Evolutionary conservation across 2,888 invertebrate species (phyloP).

Genomic region (Nephrocerus scutellatus): DNA sequence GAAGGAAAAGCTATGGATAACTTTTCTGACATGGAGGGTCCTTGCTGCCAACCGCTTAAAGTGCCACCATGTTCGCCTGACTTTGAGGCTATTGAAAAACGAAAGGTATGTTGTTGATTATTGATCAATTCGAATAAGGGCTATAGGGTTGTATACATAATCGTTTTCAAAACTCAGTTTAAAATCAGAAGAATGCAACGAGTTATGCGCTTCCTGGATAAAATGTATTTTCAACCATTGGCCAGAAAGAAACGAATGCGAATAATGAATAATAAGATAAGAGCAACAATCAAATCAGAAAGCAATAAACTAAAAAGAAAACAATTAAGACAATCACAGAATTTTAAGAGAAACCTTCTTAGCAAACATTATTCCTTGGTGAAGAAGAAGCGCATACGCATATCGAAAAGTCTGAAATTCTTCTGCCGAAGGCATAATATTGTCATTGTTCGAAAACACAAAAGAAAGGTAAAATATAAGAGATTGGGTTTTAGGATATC

Average conservation of each 20-base stretch:
- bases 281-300: neutral
- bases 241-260: conserved; percentile 31
- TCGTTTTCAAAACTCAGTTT: conserved; percentile 25
- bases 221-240: conserved; percentile 38
- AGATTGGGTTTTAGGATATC: no score
- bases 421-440: conserved; percentile 13
- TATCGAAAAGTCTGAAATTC: conserved; percentile 12
- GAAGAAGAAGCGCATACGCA: conserved; percentile 11
- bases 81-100: conserved; percentile 41
- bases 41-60: conserved; percentile 47
- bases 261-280: no score
- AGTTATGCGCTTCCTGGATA: conserved; percentile 39
- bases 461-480: no score
- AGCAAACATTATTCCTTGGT: no score
- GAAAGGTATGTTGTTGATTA: conserved; percentile 32
- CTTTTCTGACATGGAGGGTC: conserved; percentile 43
- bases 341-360: neutral
- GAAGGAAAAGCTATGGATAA: conserved; percentile 47
- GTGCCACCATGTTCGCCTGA: conserved; percentile 70
- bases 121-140: neutral
- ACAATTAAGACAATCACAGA: neutral
- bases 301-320: conserved; percentile 4
- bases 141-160: neutral
- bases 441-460: conserved; percentile 16
- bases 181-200: conserved; percentile 36